Evolutionary conservation across 2,797 vertebrate species (phyloP), one percentile per base, ranked within the genome.

Genomic region (Rhabdophis nuchalis): DNA sequence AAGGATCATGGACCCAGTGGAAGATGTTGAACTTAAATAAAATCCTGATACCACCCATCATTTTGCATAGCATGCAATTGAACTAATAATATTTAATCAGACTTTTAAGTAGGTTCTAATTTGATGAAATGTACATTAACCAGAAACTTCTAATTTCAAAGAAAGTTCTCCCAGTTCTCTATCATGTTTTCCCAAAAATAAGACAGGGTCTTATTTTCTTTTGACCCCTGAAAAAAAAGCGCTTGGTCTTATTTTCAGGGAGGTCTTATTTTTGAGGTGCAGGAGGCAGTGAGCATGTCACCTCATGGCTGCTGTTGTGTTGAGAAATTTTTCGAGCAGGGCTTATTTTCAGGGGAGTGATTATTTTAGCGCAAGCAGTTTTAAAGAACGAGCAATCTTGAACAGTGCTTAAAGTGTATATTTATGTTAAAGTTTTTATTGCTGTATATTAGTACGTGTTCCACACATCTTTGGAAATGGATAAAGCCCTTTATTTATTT

Each of bases 1-100:
- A 92, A 90, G 86, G 86, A 87, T 93, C 94, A 92, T 89, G 93
- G 91, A 68, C 53, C 25, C 29, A 90, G 54, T n/a, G 91, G 77
- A 60, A 85, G 91, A 52, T 93, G 82, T n/a, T 64, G 85, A 46
- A 87, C 91, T 93, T 56, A 88, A 91, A 93, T 36, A 85, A 93
- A 60, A 16, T 0, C 2, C 60, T 91, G 90, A 86, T 90, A 77
- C 29, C 64, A 53, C 54, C 56, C 5, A 16, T 54, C 20, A 32
- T 57, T 92, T 46, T 68, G 32, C 36, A 23, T 54, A 89, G 6
- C 23, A 58, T 8, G 32, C n/a, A 53, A 87, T 41, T 64, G 16
- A 32, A 56, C 36, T 53, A 87, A 87, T 68, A 64, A 50, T 4
- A 29, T 50, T 77, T 82, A 87, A 82, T 13, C 16, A 46, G 7